These are phyloP conservation scores for Hypanus sabinus DNA, from an alignment of 2,113 vertebrate genomes.

Conservation along the genomic window DNA sequence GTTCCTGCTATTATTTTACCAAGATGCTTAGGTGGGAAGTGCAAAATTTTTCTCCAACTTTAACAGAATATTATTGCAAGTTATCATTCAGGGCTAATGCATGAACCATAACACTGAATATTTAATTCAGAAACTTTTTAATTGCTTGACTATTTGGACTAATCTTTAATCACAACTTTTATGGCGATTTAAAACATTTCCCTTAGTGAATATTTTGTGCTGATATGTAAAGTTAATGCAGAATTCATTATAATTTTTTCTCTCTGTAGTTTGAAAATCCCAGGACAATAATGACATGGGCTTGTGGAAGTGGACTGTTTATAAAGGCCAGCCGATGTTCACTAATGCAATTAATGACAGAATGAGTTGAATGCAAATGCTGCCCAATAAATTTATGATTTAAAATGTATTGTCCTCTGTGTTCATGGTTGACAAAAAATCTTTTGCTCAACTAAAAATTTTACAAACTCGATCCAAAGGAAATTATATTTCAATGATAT, in stretches of 20 bases:
- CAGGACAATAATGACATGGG: constrained; percentile 16
- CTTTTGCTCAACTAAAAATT: background rate
- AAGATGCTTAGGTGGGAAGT: background rate
- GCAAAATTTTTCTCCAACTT: background rate
- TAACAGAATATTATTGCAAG: background rate
- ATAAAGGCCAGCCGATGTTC: background rate
- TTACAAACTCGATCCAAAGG: background rate
- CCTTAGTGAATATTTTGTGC: background rate
- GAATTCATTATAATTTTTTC: constrained; percentile 10
- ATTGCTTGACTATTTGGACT: constrained; percentile 16
- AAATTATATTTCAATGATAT: background rate
- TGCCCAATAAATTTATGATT: background rate
- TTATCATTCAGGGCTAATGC: background rate
- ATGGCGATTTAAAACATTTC: background rate
- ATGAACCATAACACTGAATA: background rate
- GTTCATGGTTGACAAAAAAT: background rate
- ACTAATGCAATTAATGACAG: background rate
- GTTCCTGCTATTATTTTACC: background rate
- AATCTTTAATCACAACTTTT: constrained; percentile 1
- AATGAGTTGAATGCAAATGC: background rate
- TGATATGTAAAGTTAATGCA: too few relatives aligned
- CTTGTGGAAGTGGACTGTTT: background rate
- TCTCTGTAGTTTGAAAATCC: background rate
- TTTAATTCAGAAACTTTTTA: constrained; percentile 3
- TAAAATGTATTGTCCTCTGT: background rate